Conservation (phyloP, 2,797 vertebrate species). For the Chelon auratus region DNA sequence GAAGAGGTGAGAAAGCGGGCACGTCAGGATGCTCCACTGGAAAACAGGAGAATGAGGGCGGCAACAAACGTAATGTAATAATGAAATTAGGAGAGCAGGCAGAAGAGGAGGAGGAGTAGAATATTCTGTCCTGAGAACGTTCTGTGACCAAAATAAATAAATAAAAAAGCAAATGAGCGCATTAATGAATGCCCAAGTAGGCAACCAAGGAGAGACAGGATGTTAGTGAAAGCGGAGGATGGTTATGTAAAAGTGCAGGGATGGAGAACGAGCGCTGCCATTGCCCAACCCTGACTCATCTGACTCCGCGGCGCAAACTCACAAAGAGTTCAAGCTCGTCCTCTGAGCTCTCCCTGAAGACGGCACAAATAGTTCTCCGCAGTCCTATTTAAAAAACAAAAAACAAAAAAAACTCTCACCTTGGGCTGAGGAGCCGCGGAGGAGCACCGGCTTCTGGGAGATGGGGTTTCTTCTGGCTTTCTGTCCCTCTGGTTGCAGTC, state of each 20-base stretch:
- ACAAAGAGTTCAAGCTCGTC: not conserved
- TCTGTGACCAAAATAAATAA: slow-evolving; percentile 32
- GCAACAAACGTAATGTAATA: slow-evolving; percentile 1
- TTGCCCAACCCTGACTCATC: slow-evolving; percentile 36
- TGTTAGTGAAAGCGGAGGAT: slow-evolving; percentile 36
- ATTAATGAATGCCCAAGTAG: slow-evolving; percentile 44
- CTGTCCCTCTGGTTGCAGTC: slow-evolving; percentile 89
- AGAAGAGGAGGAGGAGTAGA: not conserved
- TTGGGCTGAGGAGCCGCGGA: slow-evolving; percentile 55
- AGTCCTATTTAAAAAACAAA: not conserved
- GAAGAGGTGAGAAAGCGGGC: too few species aligned
- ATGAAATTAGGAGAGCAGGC: slow-evolving; percentile 6
- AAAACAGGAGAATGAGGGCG: not conserved
- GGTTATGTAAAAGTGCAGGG: slow-evolving; percentile 62
- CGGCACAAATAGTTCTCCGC: not conserved
- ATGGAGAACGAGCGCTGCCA: slow-evolving; percentile 32
- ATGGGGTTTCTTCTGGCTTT: slow-evolving; percentile 65
- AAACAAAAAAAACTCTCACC: slow-evolving; percentile 60
- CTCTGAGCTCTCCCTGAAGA: not conserved
- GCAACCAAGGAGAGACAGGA: slow-evolving; percentile 1
- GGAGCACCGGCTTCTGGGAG: slow-evolving; percentile 75
- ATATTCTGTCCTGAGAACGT: slow-evolving; percentile 48
- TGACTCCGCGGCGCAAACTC: not conserved
- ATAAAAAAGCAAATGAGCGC: slow-evolving; percentile 39
- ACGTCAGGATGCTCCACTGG: not conserved